Base-by-base conservation (phyloP, 2,888 invertebrate genomes). In the Apodemia mormo region DNA sequence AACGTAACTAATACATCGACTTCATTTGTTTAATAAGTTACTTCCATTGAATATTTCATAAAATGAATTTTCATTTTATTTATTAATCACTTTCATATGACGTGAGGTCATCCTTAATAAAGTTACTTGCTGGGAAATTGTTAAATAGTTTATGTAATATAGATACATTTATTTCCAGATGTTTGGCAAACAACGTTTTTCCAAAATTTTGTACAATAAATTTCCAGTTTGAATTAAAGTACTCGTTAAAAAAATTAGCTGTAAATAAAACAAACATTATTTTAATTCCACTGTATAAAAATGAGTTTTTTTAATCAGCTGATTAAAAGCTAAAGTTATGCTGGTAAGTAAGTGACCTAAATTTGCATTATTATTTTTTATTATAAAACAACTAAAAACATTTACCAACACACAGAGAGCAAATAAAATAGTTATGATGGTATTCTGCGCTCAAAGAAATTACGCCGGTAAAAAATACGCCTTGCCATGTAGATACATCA, bases 201-300 rank as follows among this genome's bases (percentile, higher is more conserved):
- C 58, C 58, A 58, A 58, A 58, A 30, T 58, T 58, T 58, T 58
- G 29, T 12, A 58, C 30, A 12, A 58, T 29, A 30, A 29, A 58
- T 10, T 58, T 58, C 58, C 58, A 58, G 10, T 58, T 58, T 22
- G 29, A 12, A 58, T 58, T 58, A 12, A 58, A 58, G 10, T 58
- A 58, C 58, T 58, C 58, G 58, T 58, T 58, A 1, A 58, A 30
- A 29, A 58, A 58, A 30, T 22, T 2, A 30, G 30, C 58, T 58
- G 58, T 30, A 58, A 58, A 45, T 45, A 45, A 12, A 45, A 12
- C 45, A 56, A 56, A 22, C 8, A 2, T 12, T 9, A 22, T 56
- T 0, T 7, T 56, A 2, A 56, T 9, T 56, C 9, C 2, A 8
- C 1, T 40, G 8, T 40, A 2, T 40, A 40, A 40, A 7, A 40